Percentiles rank a stretch among this genome's conserved stretches.
These are phyloP conservation scores for Geophilus truncorum DNA, from an alignment of 2,888 invertebrate species.

Conservation along the genomic window DNA sequence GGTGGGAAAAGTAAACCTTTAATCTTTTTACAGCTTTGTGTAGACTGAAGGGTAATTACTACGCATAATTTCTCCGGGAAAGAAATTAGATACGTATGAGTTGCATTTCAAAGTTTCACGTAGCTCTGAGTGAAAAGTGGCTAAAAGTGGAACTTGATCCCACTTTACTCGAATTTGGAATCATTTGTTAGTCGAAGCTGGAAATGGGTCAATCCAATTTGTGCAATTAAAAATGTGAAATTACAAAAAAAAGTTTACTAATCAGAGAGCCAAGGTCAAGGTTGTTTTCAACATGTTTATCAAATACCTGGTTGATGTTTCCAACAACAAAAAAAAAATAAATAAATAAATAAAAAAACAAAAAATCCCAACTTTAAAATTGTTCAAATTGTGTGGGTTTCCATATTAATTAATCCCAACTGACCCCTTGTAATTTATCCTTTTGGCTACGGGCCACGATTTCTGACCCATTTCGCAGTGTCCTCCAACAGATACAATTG, in stretches of 20 bases:
- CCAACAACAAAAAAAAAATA: neutral
- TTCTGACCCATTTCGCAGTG: neutral
- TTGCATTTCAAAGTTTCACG: neutral
- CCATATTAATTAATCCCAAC: neutral
- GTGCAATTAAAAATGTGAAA: neutral
- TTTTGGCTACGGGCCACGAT: neutral
- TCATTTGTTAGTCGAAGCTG: neutral
- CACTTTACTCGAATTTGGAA: neutral
- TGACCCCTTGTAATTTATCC: neutral
- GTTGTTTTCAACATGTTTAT: neutral
- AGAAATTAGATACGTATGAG: no score
- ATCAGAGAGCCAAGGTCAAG: neutral
- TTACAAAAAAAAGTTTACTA: neutral
- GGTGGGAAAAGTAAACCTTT: no score
- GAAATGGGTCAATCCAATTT: constrained; percentile 7
- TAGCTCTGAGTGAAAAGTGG: neutral
- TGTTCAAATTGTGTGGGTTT: neutral
- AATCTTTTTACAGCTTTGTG: no score
- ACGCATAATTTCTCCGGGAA: no score
- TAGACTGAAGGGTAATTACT: no score
- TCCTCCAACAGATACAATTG: neutral
- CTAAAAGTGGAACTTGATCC: no score
- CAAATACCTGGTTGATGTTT: neutral
- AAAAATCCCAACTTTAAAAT: neutral
- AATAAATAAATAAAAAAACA: neutral